Evolutionary conservation across 2,888 invertebrate species (phyloP).

Genomic region (Timandra comae): DNA sequence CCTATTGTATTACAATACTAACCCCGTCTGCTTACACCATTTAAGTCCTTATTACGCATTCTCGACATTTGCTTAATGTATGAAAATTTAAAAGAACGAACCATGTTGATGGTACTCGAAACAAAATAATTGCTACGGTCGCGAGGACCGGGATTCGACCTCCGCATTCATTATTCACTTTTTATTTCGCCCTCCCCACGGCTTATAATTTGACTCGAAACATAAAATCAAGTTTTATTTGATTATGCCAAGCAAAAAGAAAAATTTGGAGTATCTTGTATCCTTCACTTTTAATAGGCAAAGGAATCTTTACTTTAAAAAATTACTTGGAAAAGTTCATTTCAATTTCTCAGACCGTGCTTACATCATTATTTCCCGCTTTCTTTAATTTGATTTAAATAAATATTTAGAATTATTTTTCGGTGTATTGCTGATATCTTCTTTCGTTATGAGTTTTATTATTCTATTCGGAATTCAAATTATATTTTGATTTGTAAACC

Average conservation of each 20-base stretch:
- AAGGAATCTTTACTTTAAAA: conserved; percentile 44
- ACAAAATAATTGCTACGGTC: conserved; percentile 76
- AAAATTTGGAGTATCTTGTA: conserved; percentile 57
- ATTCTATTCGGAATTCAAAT: neutral
- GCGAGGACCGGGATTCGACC: conserved; percentile 69
- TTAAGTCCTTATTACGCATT: conserved; percentile 72
- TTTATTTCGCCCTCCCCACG: conserved; percentile 71
- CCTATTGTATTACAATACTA: conserved; percentile 49
- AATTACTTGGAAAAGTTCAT: conserved; percentile 43
- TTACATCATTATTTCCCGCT: conserved; percentile 15
- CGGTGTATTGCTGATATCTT: neutral
- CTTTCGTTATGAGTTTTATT: conserved; percentile 1
- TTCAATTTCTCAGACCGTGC: conserved; percentile 30
- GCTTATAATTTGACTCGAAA: conserved; percentile 76
- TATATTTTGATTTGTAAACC: conserved; percentile 18
- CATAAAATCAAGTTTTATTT: conserved; percentile 77
- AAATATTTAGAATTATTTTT: conserved; percentile 10
- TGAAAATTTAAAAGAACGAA: conserved; percentile 75
- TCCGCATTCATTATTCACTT: conserved; percentile 76
- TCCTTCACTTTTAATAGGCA: conserved; percentile 60
- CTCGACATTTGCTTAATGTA: conserved; percentile 75
- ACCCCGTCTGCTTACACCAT: conserved; percentile 60
- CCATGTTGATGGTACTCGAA: conserved; percentile 75
- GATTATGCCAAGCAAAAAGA: conserved; percentile 65
- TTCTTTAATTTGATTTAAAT: conserved; percentile 7